A percentile compares a stretch with the other conserved stretches of the same genome.
Conservation (phyloP, 2,113 vertebrate genomes). For the Vicugna pacos region DNA sequence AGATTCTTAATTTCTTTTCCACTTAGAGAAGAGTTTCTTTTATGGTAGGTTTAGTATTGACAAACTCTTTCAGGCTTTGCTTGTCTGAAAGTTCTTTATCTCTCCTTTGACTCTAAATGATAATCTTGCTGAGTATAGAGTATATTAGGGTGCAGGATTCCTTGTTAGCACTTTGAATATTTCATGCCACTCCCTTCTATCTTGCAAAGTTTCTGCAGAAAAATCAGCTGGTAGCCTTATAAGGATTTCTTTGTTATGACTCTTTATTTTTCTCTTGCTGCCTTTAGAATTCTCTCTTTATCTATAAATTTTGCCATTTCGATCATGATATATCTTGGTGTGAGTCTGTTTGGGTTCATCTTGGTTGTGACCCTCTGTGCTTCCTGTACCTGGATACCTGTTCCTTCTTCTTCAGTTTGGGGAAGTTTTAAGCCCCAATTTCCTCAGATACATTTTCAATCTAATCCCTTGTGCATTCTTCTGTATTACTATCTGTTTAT, state of each 20-base stretch:
- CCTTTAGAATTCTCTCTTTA: neutral
- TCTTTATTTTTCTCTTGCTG: neutral
- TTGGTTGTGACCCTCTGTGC: neutral
- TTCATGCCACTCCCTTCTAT: neutral
- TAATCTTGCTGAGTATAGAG: neutral
- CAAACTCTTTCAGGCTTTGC: neutral
- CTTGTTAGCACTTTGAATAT: neutral
- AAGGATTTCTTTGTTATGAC: neutral
- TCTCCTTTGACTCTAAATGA: neutral
- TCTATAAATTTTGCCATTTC: neutral
- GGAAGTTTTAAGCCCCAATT: neutral
- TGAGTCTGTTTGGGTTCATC: neutral
- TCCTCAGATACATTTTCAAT: neutral
- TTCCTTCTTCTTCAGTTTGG: neutral
- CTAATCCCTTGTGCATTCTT: no score
- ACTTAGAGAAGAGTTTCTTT: neutral
- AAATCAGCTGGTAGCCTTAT: neutral
- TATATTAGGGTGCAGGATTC: neutral
- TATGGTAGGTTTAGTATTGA: neutral
- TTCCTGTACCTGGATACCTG: neutral
- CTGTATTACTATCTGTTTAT: no score
- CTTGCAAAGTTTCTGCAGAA: neutral
- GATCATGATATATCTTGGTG: neutral
- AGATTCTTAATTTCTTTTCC: neutral
- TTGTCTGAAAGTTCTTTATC: neutral